Base-by-base conservation (phyloP, 23 tunicate species). In the Phallusia fumigata region DNA sequence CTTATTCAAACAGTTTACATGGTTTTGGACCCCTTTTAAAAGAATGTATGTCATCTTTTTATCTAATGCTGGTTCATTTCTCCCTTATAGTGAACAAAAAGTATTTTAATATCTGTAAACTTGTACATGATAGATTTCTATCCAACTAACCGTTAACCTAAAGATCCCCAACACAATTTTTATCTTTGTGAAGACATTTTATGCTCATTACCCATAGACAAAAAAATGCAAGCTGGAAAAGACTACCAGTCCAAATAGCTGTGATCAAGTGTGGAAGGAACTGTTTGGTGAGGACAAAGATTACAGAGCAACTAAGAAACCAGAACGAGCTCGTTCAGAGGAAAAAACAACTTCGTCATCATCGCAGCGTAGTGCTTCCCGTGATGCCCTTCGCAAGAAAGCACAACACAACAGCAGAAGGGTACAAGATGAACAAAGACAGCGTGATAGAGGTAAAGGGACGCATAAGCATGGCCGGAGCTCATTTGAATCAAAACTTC, bases 341-440 rank as follows among this genome's bases (percentile, higher is more conserved):
- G 33, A 36, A 36, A 40, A 36, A 35, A 19, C 81, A 44, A 15
- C 13, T 1, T 21, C 44, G 16, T 74, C 78, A 74, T 65, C 32
- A 30, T 26, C 26, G 33, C 33, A 44, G 53, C 21, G 49, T 6
- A 44, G 81, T 21, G 50, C 33, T 30, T 30, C 30, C 30, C n/a
- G 35, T 8, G 45, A 83, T 47, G 50, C 52, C 10, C 76, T 84
- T 30, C 81, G 87, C 19, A 76, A 52, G 53, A 53, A 53, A n/a
- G 87, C 87, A 18, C 87, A 84, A 32, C 24, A 22, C 3, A 84
- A 84, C 76, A 76, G 81, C 76, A 53, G 76, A 35, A 35, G 35
- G n/a, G 78, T 12, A 1, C 74, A 30, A 28, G 22, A 8, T 6
- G 78, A 74, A 33, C 78, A 74, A 5, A 32, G 36, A 31, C 32